These are phyloP conservation scores for Stichodactyla helianthus DNA, from an alignment of 64 coral and sea anemone genomes.

Conservation along the genomic window DNA sequence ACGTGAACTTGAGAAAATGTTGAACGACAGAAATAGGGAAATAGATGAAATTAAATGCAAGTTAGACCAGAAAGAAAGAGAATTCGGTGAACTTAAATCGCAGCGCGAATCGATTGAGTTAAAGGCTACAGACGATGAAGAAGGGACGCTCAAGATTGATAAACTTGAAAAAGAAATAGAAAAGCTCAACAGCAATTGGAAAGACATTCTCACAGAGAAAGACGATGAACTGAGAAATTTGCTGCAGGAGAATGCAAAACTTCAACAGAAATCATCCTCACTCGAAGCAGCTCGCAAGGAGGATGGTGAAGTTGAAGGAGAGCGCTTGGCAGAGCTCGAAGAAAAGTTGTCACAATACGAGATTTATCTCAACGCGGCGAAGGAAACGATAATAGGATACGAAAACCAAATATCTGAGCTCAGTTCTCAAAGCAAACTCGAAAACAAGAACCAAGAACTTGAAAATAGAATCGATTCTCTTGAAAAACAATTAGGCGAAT, in stretches of 20 bases:
- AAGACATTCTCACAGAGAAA: constrained; percentile 13
- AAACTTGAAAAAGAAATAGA: constrained; percentile 22
- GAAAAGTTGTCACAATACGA: constrained; percentile 19
- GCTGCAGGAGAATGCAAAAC: not conserved
- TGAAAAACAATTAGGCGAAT: constrained; percentile 45
- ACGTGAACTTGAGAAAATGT: constrained; percentile 33
- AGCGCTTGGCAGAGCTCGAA: not conserved
- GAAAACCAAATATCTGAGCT: constrained; percentile 42
- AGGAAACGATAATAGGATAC: constrained; percentile 40
- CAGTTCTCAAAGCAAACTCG: constrained; percentile 1
- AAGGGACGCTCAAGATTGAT: constrained; percentile 19
- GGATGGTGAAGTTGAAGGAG: constrained; percentile 14
- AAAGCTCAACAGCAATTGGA: not conserved
- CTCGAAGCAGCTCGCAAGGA: not conserved
- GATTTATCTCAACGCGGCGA: constrained; percentile 5
- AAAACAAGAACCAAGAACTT: not conserved
- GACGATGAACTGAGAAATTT: not conserved
- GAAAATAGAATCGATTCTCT: constrained; percentile 36
- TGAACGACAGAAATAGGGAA: constrained; percentile 40
- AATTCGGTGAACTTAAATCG: not conserved
- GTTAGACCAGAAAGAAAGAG: constrained; percentile 16
- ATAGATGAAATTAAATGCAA: constrained; percentile 13
- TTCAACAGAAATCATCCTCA: not conserved
- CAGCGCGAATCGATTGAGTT: not conserved
- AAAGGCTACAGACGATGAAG: constrained; percentile 19